phyloP scores from a whole-genome alignment of 2,113 vertebrate genomes.

The Saiga tatarica region DNA sequence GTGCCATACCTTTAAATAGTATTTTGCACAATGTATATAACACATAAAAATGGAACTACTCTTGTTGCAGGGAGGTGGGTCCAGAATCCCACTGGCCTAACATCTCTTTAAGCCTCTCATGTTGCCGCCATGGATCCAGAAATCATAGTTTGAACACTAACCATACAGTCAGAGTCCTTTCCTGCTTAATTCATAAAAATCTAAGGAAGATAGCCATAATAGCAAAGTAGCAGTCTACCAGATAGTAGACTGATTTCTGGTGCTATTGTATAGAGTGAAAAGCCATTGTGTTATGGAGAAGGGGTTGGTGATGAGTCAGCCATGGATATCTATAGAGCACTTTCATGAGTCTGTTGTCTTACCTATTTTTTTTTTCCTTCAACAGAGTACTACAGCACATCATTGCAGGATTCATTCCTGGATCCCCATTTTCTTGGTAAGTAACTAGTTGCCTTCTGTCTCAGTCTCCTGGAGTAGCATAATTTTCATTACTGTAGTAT shows the following conservation, averaged over 20 bases:
- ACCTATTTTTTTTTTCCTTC: neutral
- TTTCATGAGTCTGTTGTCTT: neutral
- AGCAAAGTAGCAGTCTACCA: neutral
- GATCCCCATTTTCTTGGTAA: conserved; percentile 94
- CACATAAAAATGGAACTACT: neutral
- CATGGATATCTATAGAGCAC: neutral
- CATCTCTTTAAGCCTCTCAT: neutral
- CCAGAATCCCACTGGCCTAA: neutral
- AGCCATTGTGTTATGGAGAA: neutral
- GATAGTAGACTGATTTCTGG: neutral
- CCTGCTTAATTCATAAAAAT: neutral
- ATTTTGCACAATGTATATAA: neutral
- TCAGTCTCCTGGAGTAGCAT: neutral
- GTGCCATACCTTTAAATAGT: neutral
- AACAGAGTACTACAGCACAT: conserved; percentile 96
- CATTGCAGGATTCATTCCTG: conserved; percentile 92
- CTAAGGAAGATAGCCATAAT: neutral
- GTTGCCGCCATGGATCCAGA: neutral
- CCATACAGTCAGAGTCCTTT: neutral
- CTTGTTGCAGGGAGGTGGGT: neutral
- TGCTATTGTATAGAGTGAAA: neutral
- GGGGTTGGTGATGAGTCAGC: neutral
- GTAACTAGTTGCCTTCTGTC: neutral
- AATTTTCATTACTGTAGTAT: neutral
- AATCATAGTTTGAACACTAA: conserved; percentile 12